Base-by-base conservation (phyloP, 2,888 invertebrate genomes). In the Saturnia japonica region DNA sequence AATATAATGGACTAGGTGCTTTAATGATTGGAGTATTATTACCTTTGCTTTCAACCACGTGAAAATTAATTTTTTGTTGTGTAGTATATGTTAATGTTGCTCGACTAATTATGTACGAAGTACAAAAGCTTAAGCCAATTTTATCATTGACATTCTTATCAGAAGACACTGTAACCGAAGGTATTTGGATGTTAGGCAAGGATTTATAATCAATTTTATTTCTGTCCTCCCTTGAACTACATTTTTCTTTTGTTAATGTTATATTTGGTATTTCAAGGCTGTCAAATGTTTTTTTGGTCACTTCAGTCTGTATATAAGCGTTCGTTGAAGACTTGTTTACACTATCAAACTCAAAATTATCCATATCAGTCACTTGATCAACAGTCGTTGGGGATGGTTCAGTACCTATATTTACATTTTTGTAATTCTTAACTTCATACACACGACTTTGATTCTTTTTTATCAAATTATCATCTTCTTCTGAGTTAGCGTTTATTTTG, bases 201-300 rank as follows among this genome's bases (percentile, higher is more conserved):
- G 89, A 86, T 71, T 80, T 78, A 77, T 82, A 85, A 71, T 80
- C 77, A 66, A 86, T 75, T 60, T 76, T 81, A 54, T 81, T 75
- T 76, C 79, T 72, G 28, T 85, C 81, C 51, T 84, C 85, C 85
- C 85, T 90, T 77, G 81, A 76, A 74, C 85, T 84, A 72, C 74
- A 82, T 76, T 84, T 90, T 74, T 89, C 90, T 75, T 88, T 90
- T 69, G 80, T 88, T 78, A 93, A 82, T 60, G 88, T 88, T 70
- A 93, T 88, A 83, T 92, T 90, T 81, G 93, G 93, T 88, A 93
- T 88, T 73, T 89, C 85, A 28, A 93, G 91, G 80, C 83, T 89
- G 78, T 92, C 93, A 77, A 87, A 92, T 66, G 81, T 75, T 72
- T 85, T 79, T 71, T 81, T 82, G 12, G 79, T 73, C 19, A 80